Percentiles rank a stretch among this genome's conserved stretches.
These are phyloP conservation scores for Drosophila fungiperda DNA, from an alignment of 2,888 invertebrate species.

Conservation along the genomic window DNA sequence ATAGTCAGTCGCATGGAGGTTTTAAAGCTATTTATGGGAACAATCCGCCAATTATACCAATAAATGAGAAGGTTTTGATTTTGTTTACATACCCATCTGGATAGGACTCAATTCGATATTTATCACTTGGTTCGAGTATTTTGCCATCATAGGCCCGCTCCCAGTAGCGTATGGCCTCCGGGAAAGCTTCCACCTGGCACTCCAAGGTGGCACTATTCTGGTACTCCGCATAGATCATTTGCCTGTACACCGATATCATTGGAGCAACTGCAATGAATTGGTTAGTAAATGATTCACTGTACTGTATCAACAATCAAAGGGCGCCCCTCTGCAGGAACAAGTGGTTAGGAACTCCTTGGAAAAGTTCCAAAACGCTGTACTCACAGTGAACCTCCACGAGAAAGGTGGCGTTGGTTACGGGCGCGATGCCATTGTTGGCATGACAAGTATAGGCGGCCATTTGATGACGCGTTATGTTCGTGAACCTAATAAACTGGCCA, in stretches of 20 bases:
- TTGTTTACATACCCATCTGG: slow-evolving; percentile 85
- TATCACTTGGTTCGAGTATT: slow-evolving; percentile 89
- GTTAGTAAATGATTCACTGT: not conserved
- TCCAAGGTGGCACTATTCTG: slow-evolving; percentile 90
- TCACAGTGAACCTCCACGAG: slow-evolving; percentile 96
- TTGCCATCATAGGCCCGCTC: slow-evolving; percentile 90
- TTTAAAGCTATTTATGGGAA: slow-evolving; percentile 85
- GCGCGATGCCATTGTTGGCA: slow-evolving; percentile 94
- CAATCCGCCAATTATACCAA: not conserved
- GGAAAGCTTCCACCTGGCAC: slow-evolving; percentile 95
- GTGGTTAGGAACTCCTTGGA: not conserved
- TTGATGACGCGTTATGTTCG: slow-evolving; percentile 89
- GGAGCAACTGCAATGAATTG: slow-evolving; percentile 90
- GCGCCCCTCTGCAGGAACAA: not conserved
- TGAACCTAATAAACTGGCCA: slow-evolving; percentile 92
- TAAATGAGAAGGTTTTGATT: not conserved
- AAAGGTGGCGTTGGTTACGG: slow-evolving; percentile 92
- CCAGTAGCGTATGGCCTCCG: slow-evolving; percentile 94
- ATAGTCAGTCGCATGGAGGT: slow-evolving; percentile 93
- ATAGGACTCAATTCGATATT: slow-evolving; percentile 88
- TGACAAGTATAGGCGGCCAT: slow-evolving; percentile 91
- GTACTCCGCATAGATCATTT: slow-evolving; percentile 90
- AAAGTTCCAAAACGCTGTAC: slow-evolving; percentile 82
- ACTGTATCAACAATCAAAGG: not conserved
- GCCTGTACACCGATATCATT: slow-evolving; percentile 91